Conservation (phyloP, 2,113 vertebrate genomes). For the Antigone vipio region DNA sequence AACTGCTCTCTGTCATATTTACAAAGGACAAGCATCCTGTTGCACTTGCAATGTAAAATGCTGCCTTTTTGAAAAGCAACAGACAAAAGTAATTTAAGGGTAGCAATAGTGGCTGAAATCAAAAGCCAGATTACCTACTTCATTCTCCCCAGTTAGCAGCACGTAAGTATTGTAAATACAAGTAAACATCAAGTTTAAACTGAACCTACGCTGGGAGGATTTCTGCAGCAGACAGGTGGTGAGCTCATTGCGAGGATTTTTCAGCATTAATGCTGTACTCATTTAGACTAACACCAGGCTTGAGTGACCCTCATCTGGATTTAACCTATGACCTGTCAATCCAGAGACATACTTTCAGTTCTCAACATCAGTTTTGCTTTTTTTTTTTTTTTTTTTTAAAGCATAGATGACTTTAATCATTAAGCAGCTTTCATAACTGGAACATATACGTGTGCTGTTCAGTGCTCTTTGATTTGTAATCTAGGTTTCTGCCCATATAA, state of each 20-base stretch:
- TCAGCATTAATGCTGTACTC: conserved; percentile 48
- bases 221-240: conserved; percentile 57
- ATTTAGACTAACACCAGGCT: conserved; percentile 56
- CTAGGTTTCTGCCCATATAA: conserved; percentile 33
- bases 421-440: conserved; percentile 55
- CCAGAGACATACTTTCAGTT: conserved; percentile 25
- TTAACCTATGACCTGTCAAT: conserved; percentile 61
- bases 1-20: neutral
- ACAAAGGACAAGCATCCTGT: neutral
- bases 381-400: neutral
- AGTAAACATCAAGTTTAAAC: conserved; percentile 26
- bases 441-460: neutral
- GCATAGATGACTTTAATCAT: conserved; percentile 35
- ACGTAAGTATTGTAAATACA: neutral
- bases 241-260: conserved; percentile 45
- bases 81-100: conserved; percentile 1
- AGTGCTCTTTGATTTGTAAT: conserved; percentile 28
- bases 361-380: neutral
- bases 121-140: conserved; percentile 24
- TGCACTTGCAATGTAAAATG: neutral
- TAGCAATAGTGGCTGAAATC: neutral
- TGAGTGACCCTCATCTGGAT: conserved; percentile 61
- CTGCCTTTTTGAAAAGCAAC: neutral
- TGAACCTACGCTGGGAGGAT: neutral
- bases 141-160: neutral